Percentiles rank a stretch among this genome's conserved stretches.
phyloP scores from a whole-genome alignment of 2,888 invertebrate species.

The Drosophila heteroneura region DNA sequence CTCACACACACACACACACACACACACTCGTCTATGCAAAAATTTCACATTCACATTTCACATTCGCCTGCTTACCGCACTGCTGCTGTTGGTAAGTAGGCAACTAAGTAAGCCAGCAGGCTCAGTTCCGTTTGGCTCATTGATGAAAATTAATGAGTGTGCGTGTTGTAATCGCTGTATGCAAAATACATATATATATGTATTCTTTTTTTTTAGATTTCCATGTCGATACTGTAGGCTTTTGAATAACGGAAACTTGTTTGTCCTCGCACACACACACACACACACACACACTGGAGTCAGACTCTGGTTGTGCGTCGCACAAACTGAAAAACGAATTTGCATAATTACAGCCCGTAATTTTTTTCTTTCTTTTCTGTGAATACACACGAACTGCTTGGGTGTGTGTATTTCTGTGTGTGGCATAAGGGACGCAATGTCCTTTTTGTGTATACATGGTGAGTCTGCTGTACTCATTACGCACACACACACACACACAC shows the following conservation, averaged over 20 bases:
- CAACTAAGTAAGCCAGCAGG: conserved; percentile 71
- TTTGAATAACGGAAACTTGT: conserved; percentile 38
- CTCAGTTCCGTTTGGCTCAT: conserved; percentile 68
- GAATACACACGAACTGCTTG: conserved; percentile 42
- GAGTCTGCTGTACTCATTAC: conserved; percentile 30
- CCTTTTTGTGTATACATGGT: conserved; percentile 66
- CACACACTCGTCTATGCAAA: conserved; percentile 64
- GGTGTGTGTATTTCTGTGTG: conserved; percentile 20
- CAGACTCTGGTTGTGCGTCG: conserved; percentile 38
- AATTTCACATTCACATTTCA: conserved; percentile 72
- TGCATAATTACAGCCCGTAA: conserved; percentile 80
- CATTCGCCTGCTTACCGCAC: conserved; percentile 10
- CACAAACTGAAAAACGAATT: conserved; percentile 72
- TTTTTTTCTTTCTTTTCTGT: conserved; percentile 52
- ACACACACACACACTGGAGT: conserved; percentile 17
- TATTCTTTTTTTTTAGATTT: conserved; percentile 55
- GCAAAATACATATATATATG: conserved; percentile 47
- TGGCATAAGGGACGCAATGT: conserved; percentile 74
- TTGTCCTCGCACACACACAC: conserved; percentile 19
- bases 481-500: conserved; percentile 30
- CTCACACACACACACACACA: conserved; percentile 2
- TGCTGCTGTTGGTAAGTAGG: conserved; percentile 1
- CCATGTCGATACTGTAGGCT: conserved; percentile 45
- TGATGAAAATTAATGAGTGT: conserved; percentile 79
- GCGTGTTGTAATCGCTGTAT: conserved; percentile 69